phyloP scores from a whole-genome alignment of 1,140 invertebrate species.

The Trichonephila inaurata region DNA sequence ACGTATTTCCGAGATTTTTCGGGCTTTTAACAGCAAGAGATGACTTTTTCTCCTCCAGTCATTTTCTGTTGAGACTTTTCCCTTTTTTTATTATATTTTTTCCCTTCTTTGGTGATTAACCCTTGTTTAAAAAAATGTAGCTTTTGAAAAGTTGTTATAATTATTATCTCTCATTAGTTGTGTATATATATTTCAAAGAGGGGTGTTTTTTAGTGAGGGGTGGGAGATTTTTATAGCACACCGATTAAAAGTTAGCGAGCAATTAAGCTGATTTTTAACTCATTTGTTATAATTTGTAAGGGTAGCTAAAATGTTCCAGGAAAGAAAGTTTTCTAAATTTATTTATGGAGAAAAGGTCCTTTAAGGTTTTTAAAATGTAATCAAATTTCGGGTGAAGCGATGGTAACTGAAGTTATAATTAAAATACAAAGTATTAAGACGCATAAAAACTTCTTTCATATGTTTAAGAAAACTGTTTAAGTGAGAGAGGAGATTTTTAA shows the following conservation, averaged over 20 bases:
- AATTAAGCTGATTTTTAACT: not conserved
- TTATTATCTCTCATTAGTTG: not conserved
- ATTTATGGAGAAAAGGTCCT: not conserved
- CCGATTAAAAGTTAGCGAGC: not conserved
- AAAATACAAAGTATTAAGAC: too few species aligned
- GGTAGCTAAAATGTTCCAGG: not conserved
- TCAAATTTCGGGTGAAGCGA: not conserved
- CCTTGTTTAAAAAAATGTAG: not conserved
- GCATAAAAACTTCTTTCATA: too few species aligned
- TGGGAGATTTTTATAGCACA: not conserved
- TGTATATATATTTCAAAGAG: not conserved
- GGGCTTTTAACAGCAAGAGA: not conserved
- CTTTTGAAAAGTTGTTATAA: conserved; percentile 1
- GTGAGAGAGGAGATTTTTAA: too few species aligned
- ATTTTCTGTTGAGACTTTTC: not conserved
- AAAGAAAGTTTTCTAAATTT: not conserved
- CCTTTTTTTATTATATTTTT: too few species aligned
- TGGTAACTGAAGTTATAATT: too few species aligned
- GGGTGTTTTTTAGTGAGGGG: not conserved
- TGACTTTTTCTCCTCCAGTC: too few species aligned
- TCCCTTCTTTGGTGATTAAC: not conserved
- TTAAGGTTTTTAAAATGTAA: not conserved
- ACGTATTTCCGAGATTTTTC: not conserved
- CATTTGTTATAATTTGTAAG: not conserved
- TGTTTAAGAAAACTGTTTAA: too few species aligned